These are phyloP conservation scores for Oreonectes daqikongensis DNA, from an alignment of 2,797 vertebrate species.

Conservation along the genomic window DNA sequence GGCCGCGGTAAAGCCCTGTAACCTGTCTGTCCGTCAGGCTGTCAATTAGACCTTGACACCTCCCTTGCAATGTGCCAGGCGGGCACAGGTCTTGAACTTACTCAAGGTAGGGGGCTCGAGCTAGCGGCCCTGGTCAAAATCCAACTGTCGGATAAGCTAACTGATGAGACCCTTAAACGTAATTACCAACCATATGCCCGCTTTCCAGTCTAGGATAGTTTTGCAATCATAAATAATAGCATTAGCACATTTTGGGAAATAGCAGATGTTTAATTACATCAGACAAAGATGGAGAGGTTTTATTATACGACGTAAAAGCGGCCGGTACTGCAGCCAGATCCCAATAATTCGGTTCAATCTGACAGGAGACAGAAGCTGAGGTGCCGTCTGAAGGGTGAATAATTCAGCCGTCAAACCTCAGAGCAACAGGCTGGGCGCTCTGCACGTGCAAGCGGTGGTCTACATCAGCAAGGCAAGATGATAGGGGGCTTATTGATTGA, in stretches of 20 bases:
- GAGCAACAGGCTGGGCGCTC: constrained; percentile 70
- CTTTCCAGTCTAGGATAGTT: constrained; percentile 15
- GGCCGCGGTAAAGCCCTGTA: constrained; percentile 52
- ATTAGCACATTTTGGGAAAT: constrained; percentile 22
- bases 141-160: constrained; percentile 47
- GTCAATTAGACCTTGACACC: constrained; percentile 58
- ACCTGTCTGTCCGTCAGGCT: constrained; percentile 61
- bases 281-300: constrained; percentile 37
- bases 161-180: constrained; percentile 39
- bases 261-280: constrained; percentile 45
- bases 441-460: constrained; percentile 56
- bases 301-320: constrained; percentile 17
- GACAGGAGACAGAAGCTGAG: constrained; percentile 71
- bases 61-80: constrained; percentile 14
- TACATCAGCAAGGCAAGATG: constrained; percentile 66
- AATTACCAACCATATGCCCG: constrained; percentile 37
- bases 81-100: constrained; percentile 39
- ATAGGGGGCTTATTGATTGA: constrained; percentile 73
- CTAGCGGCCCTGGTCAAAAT: constrained; percentile 36
- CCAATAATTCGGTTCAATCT: constrained; percentile 69
- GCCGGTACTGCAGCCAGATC: constrained; percentile 10
- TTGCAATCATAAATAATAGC: constrained; percentile 14
- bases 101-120: constrained; percentile 33
- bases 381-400: constrained; percentile 79
- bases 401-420: constrained; percentile 70